phyloP scores from a whole-genome alignment of 1,140 invertebrate species.

The Thalassaphorura encarpata region DNA sequence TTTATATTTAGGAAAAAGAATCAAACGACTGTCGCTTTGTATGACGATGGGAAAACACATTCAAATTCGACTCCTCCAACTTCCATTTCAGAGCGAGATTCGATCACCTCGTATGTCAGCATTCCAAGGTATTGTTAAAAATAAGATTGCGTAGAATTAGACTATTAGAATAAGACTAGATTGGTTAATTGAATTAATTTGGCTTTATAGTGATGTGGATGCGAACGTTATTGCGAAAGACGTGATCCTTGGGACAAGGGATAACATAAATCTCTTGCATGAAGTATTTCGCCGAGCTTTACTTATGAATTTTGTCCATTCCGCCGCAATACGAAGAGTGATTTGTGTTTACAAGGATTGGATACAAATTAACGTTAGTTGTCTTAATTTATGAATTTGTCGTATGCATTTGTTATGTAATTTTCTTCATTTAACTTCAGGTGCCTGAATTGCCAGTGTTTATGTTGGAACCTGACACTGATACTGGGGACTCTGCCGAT shows the following conservation, averaged over 20 bases:
- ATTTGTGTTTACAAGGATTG: slow-evolving; percentile 93
- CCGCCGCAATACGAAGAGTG: slow-evolving; percentile 73
- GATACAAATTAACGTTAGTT: slow-evolving; percentile 74
- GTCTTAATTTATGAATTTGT: not conserved
- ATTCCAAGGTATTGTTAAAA: slow-evolving; percentile 16
- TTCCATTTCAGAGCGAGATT: slow-evolving; percentile 27
- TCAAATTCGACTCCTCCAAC: slow-evolving; percentile 22
- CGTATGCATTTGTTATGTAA: not conserved
- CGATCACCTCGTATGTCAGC: slow-evolving; percentile 26
- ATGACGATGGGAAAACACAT: not conserved
- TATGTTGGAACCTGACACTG: slow-evolving; percentile 67
- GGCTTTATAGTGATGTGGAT: slow-evolving; percentile 35
- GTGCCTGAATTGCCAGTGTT: slow-evolving; percentile 69
- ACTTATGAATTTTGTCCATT: slow-evolving; percentile 75
- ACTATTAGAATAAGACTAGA: not conserved
- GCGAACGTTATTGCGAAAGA: slow-evolving; percentile 49
- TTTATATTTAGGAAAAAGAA: not conserved
- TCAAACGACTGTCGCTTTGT: not conserved
- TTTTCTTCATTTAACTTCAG: slow-evolving; percentile 27
- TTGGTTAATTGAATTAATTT: not conserved
- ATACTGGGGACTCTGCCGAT: slow-evolving; percentile 15
- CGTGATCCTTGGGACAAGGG: slow-evolving; percentile 75
- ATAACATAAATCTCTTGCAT: slow-evolving; percentile 90
- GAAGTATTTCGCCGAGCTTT: slow-evolving; percentile 90
- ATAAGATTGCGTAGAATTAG: not conserved